Base-by-base conservation (phyloP, 2,113 vertebrate species). In the Tichodroma muraria region DNA sequence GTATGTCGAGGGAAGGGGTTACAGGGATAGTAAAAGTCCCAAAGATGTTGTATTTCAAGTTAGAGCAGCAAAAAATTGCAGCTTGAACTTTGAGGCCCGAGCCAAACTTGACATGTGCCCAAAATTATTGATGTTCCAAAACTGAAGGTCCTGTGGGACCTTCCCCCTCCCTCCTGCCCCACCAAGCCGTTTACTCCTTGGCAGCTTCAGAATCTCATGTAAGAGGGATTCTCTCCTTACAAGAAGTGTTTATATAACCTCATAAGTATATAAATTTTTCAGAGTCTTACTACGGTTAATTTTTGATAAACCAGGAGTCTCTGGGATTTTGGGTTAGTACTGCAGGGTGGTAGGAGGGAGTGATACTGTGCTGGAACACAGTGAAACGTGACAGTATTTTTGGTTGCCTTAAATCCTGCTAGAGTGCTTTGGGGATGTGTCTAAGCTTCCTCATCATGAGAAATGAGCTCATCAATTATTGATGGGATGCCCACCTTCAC, bases 331-430 rank as follows among this genome's bases (percentile, higher is more conserved):
- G 52, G n/a, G 37, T 35, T 12, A n/a, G 8, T 7, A 0, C 56
- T 63, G 59, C 22, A 16, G 13, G 42, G 53, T 63, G 73, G 2
- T 33, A 27, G 70, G 69, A 38, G 44, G 71, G 35, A 31, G 22
- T 68, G 23, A 33, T 68, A 0, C 8, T 22, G 40, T 33, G 4
- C 21, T 25, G 33, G 47, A 20, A n/a, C 12, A 9, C 6, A 69
- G 65, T 44, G 57, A 23, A 57, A 37, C 0, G 0, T 49, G 42
- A 1, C 15, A 3, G 13, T 9, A 3, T 10, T 85, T 90, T 4
- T 24, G 15, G 17, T 12, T 80, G 38, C 19, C 31, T 35, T 20
- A 27, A 91, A 16, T 60, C 20, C 13, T 73, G 40, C 38, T 54
- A 2, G 52, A 54, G 1, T 5, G 52, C 52, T 59, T 59, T 38